A percentile compares a stretch with the other conserved stretches of the same genome.
Conservation (phyloP, 2,113 vertebrate genomes). For the Syngnathoides biaculeatus region DNA sequence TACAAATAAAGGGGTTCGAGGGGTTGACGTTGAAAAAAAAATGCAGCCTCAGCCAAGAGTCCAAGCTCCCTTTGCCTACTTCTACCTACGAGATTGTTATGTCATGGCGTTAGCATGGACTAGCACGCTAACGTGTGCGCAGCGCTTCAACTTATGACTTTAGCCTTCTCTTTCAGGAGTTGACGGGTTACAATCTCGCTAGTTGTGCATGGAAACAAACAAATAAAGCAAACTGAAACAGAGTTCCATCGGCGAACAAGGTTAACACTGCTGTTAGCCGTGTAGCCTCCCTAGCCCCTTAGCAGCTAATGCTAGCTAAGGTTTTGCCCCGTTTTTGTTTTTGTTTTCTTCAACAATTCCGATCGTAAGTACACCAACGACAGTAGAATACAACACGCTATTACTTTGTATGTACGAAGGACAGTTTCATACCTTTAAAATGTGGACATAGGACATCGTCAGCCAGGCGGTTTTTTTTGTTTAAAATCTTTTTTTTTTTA, state of each 20-base stretch:
- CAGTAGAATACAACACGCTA: neutral
- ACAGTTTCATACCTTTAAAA: slow-evolving; percentile 28
- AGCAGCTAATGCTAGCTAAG: slow-evolving; percentile 23
- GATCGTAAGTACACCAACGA: neutral
- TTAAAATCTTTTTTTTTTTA: too few relatives aligned
- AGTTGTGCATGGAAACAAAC: neutral
- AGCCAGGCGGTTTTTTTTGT: neutral
- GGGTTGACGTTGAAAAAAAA: neutral
- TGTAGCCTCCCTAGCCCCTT: slow-evolving; percentile 35
- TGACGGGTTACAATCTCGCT: neutral
- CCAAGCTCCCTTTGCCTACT: neutral
- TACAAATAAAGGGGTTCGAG: neutral
- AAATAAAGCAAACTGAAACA: neutral
- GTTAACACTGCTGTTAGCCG: neutral
- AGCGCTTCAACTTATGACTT: neutral
- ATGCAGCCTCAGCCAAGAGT: neutral
- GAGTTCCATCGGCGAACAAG: neutral
- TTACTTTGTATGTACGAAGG: accelerated
- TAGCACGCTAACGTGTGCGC: slow-evolving; percentile 29
- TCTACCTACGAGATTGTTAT: slow-evolving; percentile 16
- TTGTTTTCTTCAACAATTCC: neutral
- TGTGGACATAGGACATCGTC: slow-evolving; percentile 33
- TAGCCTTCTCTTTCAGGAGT: neutral
- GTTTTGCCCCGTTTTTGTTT: neutral
- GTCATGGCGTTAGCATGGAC: slow-evolving; percentile 26